Conservation (phyloP, 2,888 invertebrate species). For the Sinodicranocentrus sp. region DNA sequence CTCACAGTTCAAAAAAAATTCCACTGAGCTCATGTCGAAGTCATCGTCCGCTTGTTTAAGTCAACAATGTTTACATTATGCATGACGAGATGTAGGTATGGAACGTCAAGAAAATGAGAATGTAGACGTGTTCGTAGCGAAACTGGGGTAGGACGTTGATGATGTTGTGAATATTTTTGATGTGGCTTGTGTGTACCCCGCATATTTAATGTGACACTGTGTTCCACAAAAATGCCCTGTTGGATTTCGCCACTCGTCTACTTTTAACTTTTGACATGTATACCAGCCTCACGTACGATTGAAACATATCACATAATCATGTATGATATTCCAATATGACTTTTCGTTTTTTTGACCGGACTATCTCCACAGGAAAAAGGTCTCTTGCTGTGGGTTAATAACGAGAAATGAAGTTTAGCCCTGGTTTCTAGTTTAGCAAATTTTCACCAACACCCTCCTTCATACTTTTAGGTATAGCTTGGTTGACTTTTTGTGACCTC, state of each 20-base stretch:
- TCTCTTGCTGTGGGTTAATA: constrained; percentile 1
- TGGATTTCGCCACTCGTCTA: too few relatives aligned
- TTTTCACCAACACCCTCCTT: constrained; percentile 29
- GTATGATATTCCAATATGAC: too few relatives aligned
- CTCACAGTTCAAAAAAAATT: not conserved
- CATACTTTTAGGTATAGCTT: not conserved
- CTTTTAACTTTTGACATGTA: constrained; percentile 6
- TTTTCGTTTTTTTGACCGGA: not conserved
- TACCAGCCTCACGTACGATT: not conserved
- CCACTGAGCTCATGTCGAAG: constrained; percentile 18
- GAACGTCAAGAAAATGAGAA: not conserved
- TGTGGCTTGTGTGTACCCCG: too few relatives aligned
- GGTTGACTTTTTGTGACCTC: not conserved
- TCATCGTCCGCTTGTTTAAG: constrained; percentile 19
- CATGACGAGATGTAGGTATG: constrained; percentile 2
- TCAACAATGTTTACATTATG: constrained; percentile 50
- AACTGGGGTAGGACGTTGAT: not conserved
- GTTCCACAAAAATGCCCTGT: too few relatives aligned
- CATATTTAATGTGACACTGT: too few relatives aligned
- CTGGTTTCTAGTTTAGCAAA: not conserved
- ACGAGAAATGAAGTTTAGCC: not conserved
- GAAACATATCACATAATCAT: not conserved
- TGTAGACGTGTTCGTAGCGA: too few relatives aligned
- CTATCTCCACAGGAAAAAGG: not conserved
- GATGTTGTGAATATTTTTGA: constrained; percentile 9